Evolutionary conservation across 64 coral and sea anemone genomes (phyloP).

Genomic region (Cladopsammia gracilis): DNA sequence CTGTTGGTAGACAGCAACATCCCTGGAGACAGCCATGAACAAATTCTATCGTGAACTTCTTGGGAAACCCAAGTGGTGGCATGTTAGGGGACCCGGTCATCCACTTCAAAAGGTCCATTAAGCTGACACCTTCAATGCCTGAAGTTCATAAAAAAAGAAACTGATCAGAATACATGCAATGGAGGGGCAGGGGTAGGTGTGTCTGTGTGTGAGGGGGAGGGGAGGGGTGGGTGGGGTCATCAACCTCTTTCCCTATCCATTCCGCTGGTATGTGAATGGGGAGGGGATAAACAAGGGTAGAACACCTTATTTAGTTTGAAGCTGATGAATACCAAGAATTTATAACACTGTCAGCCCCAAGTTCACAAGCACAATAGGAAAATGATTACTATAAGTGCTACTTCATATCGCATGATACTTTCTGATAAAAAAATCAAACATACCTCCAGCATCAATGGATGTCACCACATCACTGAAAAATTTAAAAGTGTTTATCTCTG

Average conservation of each 20-base stretch:
- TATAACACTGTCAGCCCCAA: not conserved
- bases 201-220: no score
- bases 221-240: no score
- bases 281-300: constrained; percentile 13
- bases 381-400: constrained; percentile 2
- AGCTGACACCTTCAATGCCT: constrained; percentile 10
- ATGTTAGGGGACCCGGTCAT: not conserved
- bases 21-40: constrained; percentile 31
- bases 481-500: constrained; percentile 63
- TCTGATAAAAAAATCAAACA: not conserved
- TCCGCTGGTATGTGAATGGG: not conserved
- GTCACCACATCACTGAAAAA: constrained; percentile 70
- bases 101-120: constrained; percentile 28
- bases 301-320: constrained; percentile 16
- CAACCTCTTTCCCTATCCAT: no score
- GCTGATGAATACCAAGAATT: constrained; percentile 26
- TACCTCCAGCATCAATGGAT: constrained; percentile 21
- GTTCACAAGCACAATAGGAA: not conserved
- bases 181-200: no score
- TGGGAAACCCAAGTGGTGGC: constrained; percentile 27
- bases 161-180: constrained; percentile 19
- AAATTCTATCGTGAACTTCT: constrained; percentile 44
- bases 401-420: not conserved
- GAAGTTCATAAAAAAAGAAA: constrained; percentile 11
- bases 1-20: constrained; percentile 51